Conservation (phyloP, 2,113 vertebrate genomes). For the Rousettus leschenaultii region DNA sequence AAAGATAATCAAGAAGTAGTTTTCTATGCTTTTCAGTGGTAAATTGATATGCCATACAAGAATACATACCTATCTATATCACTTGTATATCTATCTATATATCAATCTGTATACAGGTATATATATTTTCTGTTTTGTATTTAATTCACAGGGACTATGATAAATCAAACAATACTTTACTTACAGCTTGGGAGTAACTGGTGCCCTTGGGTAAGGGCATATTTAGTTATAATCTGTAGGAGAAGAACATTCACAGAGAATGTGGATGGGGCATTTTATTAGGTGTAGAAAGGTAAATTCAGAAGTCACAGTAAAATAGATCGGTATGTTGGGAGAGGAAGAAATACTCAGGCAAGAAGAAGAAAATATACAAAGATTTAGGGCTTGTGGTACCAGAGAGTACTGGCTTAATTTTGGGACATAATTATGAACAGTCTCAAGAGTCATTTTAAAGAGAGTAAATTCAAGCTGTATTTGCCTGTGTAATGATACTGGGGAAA, state of each 20-base stretch:
- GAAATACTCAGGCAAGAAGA: not conserved
- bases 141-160: not conserved
- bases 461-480: not conserved
- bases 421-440: not conserved
- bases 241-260: not conserved
- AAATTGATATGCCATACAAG: not conserved
- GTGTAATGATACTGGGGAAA: not conserved
- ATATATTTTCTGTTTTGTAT: not conserved
- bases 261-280: not conserved
- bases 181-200: not conserved
- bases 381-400: not conserved
- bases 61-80: not conserved
- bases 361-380: not conserved
- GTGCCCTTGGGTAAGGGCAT: not conserved
- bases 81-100: not conserved
- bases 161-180: not conserved
- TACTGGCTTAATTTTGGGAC: not conserved
- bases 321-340: not conserved
- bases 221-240: not conserved
- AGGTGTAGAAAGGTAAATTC: not conserved
- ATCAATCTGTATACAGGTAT: not conserved
- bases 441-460: not conserved
- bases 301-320: not conserved
- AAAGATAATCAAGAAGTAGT: not conserved
- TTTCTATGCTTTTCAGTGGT: not conserved